A percentile compares a stretch with the other conserved stretches of the same genome.
Conservation (phyloP, 2,888 invertebrate species). For the Sisyra nigra region DNA sequence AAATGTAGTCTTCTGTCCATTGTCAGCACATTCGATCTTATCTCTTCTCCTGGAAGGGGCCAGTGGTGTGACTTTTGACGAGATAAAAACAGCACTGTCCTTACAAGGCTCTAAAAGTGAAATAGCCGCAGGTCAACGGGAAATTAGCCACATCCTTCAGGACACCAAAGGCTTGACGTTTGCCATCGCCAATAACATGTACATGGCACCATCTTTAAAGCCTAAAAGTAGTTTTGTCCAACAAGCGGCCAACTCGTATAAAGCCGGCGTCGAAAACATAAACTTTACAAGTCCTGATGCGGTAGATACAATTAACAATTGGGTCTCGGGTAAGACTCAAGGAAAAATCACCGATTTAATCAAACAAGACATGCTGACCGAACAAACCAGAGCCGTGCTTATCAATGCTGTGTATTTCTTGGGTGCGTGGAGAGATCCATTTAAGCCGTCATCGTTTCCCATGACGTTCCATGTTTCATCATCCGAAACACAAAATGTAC, state of each 20-base stretch:
- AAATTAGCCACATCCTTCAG: constrained; percentile 8
- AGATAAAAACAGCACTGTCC: constrained; percentile 14
- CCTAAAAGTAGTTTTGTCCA: constrained; percentile 37
- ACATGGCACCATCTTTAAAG: constrained; percentile 4
- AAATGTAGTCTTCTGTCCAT: constrained; percentile 21
- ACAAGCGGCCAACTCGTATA: constrained; percentile 42
- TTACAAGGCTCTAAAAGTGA: constrained; percentile 12
- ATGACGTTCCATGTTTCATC: constrained; percentile 39
- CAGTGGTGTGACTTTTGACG: constrained; percentile 18
- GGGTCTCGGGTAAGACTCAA: constrained; percentile 67
- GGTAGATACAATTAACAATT: constrained; percentile 50
- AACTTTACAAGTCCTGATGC: constrained; percentile 37
- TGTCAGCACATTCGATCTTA: constrained; percentile 21
- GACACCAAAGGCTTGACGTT: constrained; percentile 7
- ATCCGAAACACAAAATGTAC: constrained; percentile 38
- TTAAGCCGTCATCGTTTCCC: neutral
- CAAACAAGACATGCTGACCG: constrained; percentile 44
- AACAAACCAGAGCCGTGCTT: constrained; percentile 40
- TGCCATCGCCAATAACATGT: constrained; percentile 9
- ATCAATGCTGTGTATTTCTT: constrained; percentile 85
- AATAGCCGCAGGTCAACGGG: constrained; percentile 11
- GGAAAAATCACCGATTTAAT: constrained; percentile 40
- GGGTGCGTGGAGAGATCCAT: constrained; percentile 18
- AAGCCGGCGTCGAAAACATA: constrained; percentile 42
- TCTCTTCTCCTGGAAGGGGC: constrained; percentile 21